Percentiles rank a stretch among this genome's conserved stretches.
phyloP scores from a whole-genome alignment of 2,888 invertebrate genomes.

The Lasioglossum malachurum region DNA sequence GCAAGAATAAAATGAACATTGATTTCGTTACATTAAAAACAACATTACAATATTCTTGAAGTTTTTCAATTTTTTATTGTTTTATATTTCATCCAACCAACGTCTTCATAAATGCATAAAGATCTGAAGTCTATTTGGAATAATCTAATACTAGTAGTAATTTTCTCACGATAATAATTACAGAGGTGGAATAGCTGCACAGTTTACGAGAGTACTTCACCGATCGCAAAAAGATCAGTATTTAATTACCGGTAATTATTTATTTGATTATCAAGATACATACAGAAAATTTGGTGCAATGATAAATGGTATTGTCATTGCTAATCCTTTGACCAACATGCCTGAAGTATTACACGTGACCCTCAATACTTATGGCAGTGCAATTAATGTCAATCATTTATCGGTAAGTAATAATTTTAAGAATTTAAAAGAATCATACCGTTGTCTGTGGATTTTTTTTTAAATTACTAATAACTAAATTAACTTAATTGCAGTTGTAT shows the following conservation, averaged over 20 bases:
- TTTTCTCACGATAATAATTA: constrained; percentile 42
- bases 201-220: constrained; percentile 88
- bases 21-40: no score
- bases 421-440: not conserved
- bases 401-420: constrained; percentile 85
- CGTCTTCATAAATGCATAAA: no score
- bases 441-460: not conserved
- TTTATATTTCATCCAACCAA: no score
- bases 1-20: no score
- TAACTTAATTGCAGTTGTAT: constrained; percentile 86
- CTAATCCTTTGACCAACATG: constrained; percentile 88
- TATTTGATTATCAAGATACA: constrained; percentile 89
- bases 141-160: not conserved
- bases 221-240: constrained; percentile 86
- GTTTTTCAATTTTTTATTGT: no score
- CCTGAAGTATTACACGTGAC: constrained; percentile 88
- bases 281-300: constrained; percentile 87
- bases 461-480: not conserved
- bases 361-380: constrained; percentile 87
- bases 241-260: constrained; percentile 90
- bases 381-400: constrained; percentile 87
- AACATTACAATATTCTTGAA: no score
- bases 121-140: not conserved
- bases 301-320: constrained; percentile 88
- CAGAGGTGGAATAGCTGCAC: constrained; percentile 89